Evolutionary conservation across 2,888 invertebrate species (phyloP).

Genomic region (Hipparchia semele): DNA sequence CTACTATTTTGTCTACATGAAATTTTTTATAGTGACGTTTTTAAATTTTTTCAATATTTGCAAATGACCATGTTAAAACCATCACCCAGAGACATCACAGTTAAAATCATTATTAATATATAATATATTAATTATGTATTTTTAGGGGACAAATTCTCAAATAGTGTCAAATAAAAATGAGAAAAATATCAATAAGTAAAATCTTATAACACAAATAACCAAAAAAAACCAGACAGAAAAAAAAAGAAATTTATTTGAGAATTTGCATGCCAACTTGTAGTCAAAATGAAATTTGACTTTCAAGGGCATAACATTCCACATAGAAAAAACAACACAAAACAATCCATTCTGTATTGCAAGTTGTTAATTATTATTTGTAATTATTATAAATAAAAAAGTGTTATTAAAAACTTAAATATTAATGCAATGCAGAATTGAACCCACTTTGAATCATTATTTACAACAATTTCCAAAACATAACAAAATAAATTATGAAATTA

Average conservation of each 20-base stretch:
- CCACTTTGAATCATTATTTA: slow-evolving; percentile 8
- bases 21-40: too few species aligned
- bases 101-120: slow-evolving; percentile 47
- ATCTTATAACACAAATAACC: slow-evolving; percentile 1
- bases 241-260: slow-evolving; percentile 31
- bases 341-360: slow-evolving; percentile 16
- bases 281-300: slow-evolving; percentile 35
- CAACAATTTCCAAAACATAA: slow-evolving; percentile 5
- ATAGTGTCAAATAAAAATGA: slow-evolving; percentile 21
- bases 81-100: slow-evolving; percentile 74
- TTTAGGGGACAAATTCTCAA: slow-evolving; percentile 48
- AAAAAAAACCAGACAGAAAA: neutral
- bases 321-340: slow-evolving; percentile 15
- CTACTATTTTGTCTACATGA: neutral
- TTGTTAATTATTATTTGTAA: neutral
- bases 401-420: neutral
- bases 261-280: slow-evolving; percentile 37
- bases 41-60: slow-evolving; percentile 50
- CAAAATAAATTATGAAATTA: neutral
- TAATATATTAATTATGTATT: slow-evolving; percentile 44
- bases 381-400: neutral
- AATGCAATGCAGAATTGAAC: slow-evolving; percentile 11
- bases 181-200: neutral
- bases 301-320: slow-evolving; percentile 35
- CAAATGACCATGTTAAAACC: slow-evolving; percentile 71